Conservation (phyloP, 1,140 invertebrate species). For the Scaptomyza graminum region DNA sequence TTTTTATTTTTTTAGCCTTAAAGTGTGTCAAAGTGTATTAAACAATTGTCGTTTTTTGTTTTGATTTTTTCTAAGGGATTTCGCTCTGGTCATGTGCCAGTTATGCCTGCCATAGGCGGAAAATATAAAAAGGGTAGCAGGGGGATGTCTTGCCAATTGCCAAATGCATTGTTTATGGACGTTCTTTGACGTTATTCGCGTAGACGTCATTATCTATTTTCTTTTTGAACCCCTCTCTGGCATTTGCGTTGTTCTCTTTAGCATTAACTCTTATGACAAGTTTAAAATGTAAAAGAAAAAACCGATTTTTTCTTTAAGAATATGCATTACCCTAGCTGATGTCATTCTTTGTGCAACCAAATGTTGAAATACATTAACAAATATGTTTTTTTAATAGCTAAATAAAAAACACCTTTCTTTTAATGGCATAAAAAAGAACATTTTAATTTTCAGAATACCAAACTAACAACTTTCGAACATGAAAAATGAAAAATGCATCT, state of each 20-base stretch:
- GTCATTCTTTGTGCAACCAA: not conserved
- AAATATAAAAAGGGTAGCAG: not conserved
- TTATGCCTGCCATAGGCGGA: not conserved
- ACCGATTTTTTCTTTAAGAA: too few relatives aligned
- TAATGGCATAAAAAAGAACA: too few relatives aligned
- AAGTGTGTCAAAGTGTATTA: conserved; percentile 80
- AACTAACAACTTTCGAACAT: too few relatives aligned
- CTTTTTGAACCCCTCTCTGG: not conserved
- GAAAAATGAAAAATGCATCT: too few relatives aligned
- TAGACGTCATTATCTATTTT: conserved; percentile 34
- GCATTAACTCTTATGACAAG: conserved; percentile 13
- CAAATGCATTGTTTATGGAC: conserved; percentile 21
- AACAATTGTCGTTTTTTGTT: conserved; percentile 66
- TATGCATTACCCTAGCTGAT: not conserved
- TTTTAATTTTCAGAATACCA: too few relatives aligned
- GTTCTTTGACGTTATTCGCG: conserved; percentile 30
- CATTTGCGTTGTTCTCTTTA: not conserved
- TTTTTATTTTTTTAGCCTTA: conserved; percentile 27
- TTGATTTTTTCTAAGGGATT: conserved; percentile 2
- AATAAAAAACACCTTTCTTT: too few relatives aligned
- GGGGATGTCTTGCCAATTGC: not conserved
- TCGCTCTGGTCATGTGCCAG: conserved; percentile 17
- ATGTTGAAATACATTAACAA: too few relatives aligned
- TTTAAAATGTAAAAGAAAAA: conserved; percentile 14
- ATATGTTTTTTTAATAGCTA: too few relatives aligned